phyloP scores from a whole-genome alignment of 1,140 invertebrate genomes.

The Hyphantria cunea region DNA sequence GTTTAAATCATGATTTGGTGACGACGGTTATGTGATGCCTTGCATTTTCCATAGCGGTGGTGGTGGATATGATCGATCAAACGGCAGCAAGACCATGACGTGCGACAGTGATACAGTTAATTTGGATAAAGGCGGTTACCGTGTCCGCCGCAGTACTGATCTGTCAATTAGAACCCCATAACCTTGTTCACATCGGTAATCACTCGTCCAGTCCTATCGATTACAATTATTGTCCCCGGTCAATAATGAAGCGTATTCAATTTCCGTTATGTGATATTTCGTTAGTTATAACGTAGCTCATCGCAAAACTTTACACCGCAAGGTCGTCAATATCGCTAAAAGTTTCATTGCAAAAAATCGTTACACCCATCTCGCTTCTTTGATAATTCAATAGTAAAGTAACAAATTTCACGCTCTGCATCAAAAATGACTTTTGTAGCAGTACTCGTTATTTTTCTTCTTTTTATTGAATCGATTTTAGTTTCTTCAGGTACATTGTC shows the following conservation, averaged over 20 bases:
- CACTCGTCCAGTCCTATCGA: constrained; percentile 38
- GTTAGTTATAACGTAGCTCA: neutral
- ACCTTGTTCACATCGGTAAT: constrained; percentile 56
- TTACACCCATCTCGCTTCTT: constrained; percentile 34
- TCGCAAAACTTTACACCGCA: constrained; percentile 2
- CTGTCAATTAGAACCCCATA: constrained; percentile 64
- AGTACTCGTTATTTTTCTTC: constrained; percentile 42
- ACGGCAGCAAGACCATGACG: constrained; percentile 47
- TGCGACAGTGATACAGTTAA: constrained; percentile 68
- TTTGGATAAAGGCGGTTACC: constrained; percentile 52
- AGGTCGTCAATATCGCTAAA: constrained; percentile 28
- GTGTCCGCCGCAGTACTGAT: constrained; percentile 50
- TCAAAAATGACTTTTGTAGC: constrained; percentile 34
- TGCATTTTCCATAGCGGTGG: constrained; percentile 64
- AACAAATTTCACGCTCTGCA: constrained; percentile 50
- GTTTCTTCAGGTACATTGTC: neutral
- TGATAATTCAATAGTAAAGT: constrained; percentile 53
- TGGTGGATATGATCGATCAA: constrained; percentile 40
- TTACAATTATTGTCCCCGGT: constrained; percentile 41
- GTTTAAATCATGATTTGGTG: too few relatives aligned
- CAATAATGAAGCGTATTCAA: constrained; percentile 34
- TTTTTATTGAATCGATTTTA: constrained; percentile 20
- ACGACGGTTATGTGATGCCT: constrained; percentile 39
- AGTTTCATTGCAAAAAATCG: constrained; percentile 17
- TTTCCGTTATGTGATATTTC: constrained; percentile 11